Percentiles rank a stretch among this genome's conserved stretches.
Conservation (phyloP, 2,888 invertebrate species). For the Polymixis lichenea region DNA sequence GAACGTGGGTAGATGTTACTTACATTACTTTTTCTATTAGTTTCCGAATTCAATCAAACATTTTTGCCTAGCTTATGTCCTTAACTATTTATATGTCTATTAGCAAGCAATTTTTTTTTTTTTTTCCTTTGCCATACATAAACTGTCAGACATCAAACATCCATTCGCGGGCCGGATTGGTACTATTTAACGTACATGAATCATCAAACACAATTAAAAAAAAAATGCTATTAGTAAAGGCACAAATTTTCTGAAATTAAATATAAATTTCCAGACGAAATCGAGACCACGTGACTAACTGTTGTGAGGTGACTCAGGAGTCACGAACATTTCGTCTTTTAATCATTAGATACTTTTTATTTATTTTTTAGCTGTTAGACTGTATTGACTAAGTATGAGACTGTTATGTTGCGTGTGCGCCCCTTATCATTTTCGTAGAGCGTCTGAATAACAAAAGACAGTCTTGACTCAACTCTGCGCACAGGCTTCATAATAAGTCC, state of each 20-base stretch:
- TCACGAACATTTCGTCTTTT: slow-evolving; percentile 11
- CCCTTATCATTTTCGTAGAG: background rate
- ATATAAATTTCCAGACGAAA: background rate
- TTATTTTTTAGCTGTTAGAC: background rate
- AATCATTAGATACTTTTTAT: background rate
- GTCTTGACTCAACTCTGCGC: background rate
- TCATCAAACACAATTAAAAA: background rate
- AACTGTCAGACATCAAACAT: background rate
- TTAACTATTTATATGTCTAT: no score
- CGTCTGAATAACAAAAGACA: background rate
- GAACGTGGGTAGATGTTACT: no score
- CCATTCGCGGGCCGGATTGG: no score
- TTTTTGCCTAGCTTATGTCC: background rate
- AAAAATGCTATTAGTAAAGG: slow-evolving; percentile 19
- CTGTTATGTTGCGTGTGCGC: background rate
- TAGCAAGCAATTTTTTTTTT: no score
- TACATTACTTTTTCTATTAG: no score
- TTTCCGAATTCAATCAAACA: no score
- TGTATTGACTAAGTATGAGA: background rate
- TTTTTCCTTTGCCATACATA: background rate
- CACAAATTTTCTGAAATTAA: background rate
- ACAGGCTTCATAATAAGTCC: background rate
- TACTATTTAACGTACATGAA: no score
- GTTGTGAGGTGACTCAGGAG: background rate
- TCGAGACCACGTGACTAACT: no score